Conservation (phyloP, 2,113 vertebrate species). For the Pomatorhinus ruficollis region DNA sequence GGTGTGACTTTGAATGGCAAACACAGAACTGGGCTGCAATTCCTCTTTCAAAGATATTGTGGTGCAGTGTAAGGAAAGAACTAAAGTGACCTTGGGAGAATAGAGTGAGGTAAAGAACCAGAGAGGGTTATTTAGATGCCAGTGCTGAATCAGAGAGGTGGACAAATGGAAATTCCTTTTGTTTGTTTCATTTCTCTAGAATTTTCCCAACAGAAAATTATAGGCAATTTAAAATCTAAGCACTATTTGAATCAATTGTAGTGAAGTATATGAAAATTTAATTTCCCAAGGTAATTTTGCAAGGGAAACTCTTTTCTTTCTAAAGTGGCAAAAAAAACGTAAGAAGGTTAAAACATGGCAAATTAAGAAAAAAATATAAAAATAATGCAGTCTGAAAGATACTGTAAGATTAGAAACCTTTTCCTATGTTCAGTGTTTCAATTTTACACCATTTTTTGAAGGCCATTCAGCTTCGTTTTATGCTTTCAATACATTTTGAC, state of each 20-base stretch:
- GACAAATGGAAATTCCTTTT: neutral
- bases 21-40: neutral
- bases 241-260: neutral
- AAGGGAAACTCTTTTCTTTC: neutral
- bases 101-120: neutral
- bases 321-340: neutral
- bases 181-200: neutral
- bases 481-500: conserved; percentile 16
- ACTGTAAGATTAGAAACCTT: neutral
- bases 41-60: neutral
- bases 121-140: neutral
- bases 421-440: neutral
- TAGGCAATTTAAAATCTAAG: neutral
- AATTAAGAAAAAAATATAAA: neutral
- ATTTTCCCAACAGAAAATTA: neutral
- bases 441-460: neutral
- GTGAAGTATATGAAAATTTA: neutral
- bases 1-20: neutral
- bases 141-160: neutral
- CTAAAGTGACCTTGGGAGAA: neutral
- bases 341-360: neutral
- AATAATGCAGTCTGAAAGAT: neutral
- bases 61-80: neutral
- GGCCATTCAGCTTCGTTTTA: neutral
- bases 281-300: neutral